Evolutionary conservation across 92 coral and sea anemone species (phyloP).

Genomic region (Desmophyllum pertusum): DNA sequence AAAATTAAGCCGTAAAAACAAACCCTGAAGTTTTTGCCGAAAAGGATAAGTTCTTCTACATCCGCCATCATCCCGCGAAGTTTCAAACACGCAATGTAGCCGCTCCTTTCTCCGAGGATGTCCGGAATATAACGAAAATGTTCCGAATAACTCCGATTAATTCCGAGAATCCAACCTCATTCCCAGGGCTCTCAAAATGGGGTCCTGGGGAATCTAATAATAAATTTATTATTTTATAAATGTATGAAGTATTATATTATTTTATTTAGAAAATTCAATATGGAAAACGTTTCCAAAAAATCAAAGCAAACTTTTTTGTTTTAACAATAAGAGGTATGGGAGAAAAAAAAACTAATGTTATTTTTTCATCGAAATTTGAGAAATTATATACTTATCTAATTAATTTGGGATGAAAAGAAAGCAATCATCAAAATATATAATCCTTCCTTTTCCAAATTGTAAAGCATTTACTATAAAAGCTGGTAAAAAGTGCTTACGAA

Average conservation of each 20-base stretch:
- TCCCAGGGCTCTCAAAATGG: too few species aligned
- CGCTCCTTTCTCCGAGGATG: slow-evolving; percentile 18
- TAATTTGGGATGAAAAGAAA: background rate
- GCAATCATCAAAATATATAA: background rate
- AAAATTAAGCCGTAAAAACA: background rate
- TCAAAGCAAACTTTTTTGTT: too few species aligned
- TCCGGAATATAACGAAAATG: background rate
- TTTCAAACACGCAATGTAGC: slow-evolving; percentile 37
- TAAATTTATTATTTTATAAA: too few species aligned
- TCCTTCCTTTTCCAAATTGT: background rate
- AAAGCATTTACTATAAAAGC: background rate
- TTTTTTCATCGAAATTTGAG: background rate
- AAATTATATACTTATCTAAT: background rate
- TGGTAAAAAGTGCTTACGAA: background rate
- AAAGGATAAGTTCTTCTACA: slow-evolving; percentile 64
- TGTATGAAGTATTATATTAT: too few species aligned
- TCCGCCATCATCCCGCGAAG: slow-evolving; percentile 66
- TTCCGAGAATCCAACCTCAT: background rate
- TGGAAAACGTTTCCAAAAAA: too few species aligned
- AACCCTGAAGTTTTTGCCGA: slow-evolving; percentile 74
- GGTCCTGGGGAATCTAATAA: too few species aligned
- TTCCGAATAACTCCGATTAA: background rate
- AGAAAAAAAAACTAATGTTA: too few species aligned
- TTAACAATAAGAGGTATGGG: too few species aligned
- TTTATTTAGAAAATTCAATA: too few species aligned